phyloP scores from a whole-genome alignment of 2,113 vertebrate genomes.

The Chionis minor region DNA sequence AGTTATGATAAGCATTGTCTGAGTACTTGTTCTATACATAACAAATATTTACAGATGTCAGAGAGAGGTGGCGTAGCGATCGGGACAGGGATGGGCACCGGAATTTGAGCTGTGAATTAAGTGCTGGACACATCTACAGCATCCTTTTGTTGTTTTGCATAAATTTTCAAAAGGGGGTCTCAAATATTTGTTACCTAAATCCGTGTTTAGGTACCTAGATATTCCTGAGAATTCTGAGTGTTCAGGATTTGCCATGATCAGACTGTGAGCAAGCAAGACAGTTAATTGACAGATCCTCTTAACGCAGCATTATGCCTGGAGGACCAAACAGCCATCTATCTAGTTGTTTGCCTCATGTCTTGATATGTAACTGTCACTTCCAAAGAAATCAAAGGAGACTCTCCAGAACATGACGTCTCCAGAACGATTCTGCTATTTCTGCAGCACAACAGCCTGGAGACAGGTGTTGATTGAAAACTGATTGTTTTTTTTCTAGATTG shows the following conservation, averaged over 20 bases:
- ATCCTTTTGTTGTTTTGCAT: neutral
- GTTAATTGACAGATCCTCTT: neutral
- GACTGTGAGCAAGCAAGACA: neutral
- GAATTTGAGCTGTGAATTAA: neutral
- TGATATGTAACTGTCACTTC: neutral
- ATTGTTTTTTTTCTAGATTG: conserved; percentile 51
- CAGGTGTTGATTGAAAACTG: neutral
- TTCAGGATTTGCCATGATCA: neutral
- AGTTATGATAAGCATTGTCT: neutral
- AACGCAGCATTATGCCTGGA: neutral
- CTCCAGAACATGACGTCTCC: neutral
- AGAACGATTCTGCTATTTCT: neutral
- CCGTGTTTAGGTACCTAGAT: neutral
- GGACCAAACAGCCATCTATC: neutral
- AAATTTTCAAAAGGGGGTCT: neutral
- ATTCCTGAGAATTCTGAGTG: neutral
- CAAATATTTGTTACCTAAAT: neutral
- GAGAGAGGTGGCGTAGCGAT: neutral
- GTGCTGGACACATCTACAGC: neutral
- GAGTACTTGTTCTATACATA: neutral
- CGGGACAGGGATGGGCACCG: neutral
- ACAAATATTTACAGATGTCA: rapidly evolving
- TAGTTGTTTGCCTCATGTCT: neutral
- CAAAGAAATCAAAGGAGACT: neutral
- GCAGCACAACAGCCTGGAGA: neutral